Base-by-base conservation (phyloP, 2,888 invertebrate species). In the Eupithecia pulchellata region DNA sequence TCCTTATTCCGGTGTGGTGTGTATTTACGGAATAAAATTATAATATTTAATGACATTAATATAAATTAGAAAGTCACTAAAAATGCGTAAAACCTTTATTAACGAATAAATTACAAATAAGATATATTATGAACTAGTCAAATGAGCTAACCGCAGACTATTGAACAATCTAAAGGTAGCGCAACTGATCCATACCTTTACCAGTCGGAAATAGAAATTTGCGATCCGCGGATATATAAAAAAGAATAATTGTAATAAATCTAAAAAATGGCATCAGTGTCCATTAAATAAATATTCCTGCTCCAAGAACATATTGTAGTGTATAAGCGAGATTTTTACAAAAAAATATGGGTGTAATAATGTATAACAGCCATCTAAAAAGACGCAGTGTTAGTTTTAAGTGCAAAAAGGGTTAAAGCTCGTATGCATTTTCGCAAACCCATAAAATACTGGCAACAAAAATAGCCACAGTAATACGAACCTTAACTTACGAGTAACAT, bases 381-480 rank as follows among this genome's bases (percentile, higher is more conserved):
- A n/a, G n/a, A n/a, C n/a, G n/a, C n/a, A n/a, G n/a, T n/a, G n/a
- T n/a, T n/a, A n/a, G n/a, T n/a, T n/a, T n/a, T n/a, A 39, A 39
- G 4, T 39, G 4, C 20, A n/a, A 42, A 17, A 42, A n/a, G n/a
- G 6, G 5, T 8, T 25, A 25, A 29, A 5, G 5, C 25, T 25
- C 27, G 11, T 3, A 34, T 61, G 34, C 34, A 61, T 61, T 64
- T 63, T 58, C 17, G 36, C 64, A 42, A 36, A 32, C 62, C 47
- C 42, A 70, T 74, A 73, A 75, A 20, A 75, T 73, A 67, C 61
- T 69, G 61, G 30, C n/a, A 63, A 71, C 65, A 52, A 70, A 75
- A 73, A 77, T 77, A 77, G 71, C 71, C 66, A 57, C 36, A 34
- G 75, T 58, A 68, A 77, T 66, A 62, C 66, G 75, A 77, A 27